These are phyloP conservation scores for Littorina saxatilis DNA, from an alignment of 1,140 invertebrate genomes.

Conservation along the genomic window DNA sequence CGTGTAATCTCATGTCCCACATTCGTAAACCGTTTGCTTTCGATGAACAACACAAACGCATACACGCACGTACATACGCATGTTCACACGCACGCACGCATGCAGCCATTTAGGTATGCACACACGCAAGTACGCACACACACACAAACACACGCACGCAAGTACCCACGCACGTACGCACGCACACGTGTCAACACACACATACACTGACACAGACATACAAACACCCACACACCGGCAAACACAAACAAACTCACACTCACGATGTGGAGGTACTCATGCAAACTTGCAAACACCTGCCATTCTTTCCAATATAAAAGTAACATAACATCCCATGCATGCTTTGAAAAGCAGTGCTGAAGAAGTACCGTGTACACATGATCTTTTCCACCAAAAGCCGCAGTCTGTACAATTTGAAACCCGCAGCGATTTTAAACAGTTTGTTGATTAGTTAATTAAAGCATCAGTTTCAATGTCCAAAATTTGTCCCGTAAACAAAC, in stretches of 20 bases:
- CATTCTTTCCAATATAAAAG: background rate
- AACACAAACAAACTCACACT: constrained; percentile 10
- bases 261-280: background rate
- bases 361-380: background rate
- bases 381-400: background rate
- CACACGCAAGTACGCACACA: background rate
- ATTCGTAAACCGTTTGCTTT: background rate
- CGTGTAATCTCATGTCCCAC: background rate
- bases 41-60: background rate
- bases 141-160: background rate
- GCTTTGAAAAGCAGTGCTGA: background rate
- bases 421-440: background rate
- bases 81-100: background rate
- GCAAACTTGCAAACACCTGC: background rate
- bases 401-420: background rate
- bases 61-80: background rate
- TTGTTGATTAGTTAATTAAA: no score
- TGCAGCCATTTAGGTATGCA: no score
- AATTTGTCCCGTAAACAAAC: no score
- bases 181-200: constrained; percentile 13
- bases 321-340: background rate
- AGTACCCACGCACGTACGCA: background rate
- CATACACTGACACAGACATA: constrained; percentile 11
- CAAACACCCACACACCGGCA: constrained; percentile 26
- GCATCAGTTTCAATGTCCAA: no score